phyloP scores from a whole-genome alignment of 2,113 vertebrate species.

The Cairina moschata region DNA sequence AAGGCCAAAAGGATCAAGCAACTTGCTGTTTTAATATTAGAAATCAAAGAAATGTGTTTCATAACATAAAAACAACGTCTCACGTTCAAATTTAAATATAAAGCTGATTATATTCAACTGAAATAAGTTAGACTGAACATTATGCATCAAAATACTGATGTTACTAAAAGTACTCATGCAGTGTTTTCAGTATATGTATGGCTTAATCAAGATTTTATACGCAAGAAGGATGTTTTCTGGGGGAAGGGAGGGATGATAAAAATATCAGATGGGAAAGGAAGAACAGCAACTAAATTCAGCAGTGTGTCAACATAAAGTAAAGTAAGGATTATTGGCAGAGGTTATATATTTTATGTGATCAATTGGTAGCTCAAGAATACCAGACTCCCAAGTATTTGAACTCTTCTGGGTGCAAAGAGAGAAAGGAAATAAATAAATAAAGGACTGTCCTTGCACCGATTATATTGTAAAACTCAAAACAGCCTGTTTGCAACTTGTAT shows the following conservation, averaged over 20 bases:
- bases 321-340: not conserved
- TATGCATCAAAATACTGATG: not conserved
- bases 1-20: not conserved
- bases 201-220: not conserved
- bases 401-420: not conserved
- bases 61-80: not conserved
- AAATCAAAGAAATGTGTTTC: not conserved
- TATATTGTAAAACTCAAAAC: not conserved
- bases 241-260: not conserved
- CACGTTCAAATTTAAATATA: not conserved
- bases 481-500: not conserved
- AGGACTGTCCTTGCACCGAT: not conserved
- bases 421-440: not conserved
- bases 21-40: not conserved
- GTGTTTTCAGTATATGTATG: not conserved
- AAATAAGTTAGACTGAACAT: not conserved
- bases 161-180: not conserved
- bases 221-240: not conserved
- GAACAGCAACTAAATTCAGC: not conserved
- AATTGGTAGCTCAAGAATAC: not conserved
- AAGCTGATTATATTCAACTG: not conserved
- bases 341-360: not conserved
- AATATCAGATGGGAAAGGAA: not conserved
- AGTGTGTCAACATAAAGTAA: not conserved
- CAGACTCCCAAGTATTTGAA: not conserved